Evolutionary conservation across 2,888 invertebrate species (phyloP).

Genomic region (Ypsolopha sequella): DNA sequence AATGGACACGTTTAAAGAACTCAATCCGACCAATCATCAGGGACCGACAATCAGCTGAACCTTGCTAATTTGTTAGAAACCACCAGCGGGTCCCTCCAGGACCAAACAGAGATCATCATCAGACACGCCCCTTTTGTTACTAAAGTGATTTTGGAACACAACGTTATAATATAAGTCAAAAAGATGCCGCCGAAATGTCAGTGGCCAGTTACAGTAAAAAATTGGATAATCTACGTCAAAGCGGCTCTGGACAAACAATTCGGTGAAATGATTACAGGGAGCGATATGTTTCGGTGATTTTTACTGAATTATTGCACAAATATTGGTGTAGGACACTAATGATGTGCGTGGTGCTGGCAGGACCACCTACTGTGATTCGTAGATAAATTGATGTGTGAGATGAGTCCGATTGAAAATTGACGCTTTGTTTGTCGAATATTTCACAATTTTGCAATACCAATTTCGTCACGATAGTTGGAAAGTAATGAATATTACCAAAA

Average conservation of each 20-base stretch:
- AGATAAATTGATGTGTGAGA: too few relatives aligned
- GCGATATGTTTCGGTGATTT: conserved; percentile 20
- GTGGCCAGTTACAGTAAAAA: not conserved
- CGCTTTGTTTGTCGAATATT: too few relatives aligned
- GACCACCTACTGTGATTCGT: too few relatives aligned
- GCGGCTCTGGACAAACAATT: conserved; percentile 26
- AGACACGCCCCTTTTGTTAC: conserved; percentile 6
- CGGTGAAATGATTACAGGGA: conserved; percentile 44
- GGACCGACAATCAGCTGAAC: conserved; percentile 11
- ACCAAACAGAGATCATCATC: conserved; percentile 11
- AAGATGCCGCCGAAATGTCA: conserved; percentile 11
- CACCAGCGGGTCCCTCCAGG: not conserved
- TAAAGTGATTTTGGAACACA: conserved; percentile 10
- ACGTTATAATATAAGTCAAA: conserved; percentile 6
- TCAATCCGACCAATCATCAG: conserved; percentile 10
- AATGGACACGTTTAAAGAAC: conserved; percentile 10
- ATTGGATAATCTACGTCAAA: not conserved
- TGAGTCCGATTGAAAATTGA: too few relatives aligned
- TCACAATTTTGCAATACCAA: too few relatives aligned
- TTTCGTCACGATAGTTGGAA: too few relatives aligned
- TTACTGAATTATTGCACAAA: conserved; percentile 33
- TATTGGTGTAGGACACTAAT: conserved; percentile 32
- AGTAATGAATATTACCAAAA: too few relatives aligned
- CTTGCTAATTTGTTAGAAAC: conserved; percentile 17
- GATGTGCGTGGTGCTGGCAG: not conserved